Evolutionary conservation across 2,888 invertebrate species (phyloP).

Genomic region (Polydrusus tereticollis): DNA sequence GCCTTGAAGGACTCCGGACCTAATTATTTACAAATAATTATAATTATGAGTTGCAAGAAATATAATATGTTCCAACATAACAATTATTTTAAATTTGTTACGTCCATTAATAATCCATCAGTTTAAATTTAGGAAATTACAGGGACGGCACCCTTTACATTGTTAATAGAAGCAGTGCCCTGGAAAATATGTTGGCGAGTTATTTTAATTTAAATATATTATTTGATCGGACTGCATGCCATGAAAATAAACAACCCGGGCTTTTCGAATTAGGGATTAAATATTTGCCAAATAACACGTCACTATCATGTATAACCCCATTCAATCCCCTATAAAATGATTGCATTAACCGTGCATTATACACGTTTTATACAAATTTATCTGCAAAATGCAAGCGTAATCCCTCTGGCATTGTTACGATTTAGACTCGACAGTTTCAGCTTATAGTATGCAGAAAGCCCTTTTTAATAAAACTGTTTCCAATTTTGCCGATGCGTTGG

Average conservation of each 20-base stretch:
- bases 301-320: constrained; percentile 23
- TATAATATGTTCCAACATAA: too few relatives aligned
- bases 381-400: constrained; percentile 35
- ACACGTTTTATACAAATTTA: constrained; percentile 27
- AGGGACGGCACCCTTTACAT: background rate
- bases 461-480: constrained; percentile 4
- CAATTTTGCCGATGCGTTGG: background rate
- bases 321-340: constrained; percentile 23
- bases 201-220: constrained; percentile 11
- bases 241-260: background rate
- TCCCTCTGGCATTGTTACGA: constrained; percentile 23
- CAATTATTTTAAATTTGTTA: too few relatives aligned
- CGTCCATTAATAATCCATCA: background rate
- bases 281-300: constrained; percentile 16
- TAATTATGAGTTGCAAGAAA: too few relatives aligned
- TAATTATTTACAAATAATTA: too few relatives aligned
- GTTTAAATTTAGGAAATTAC: background rate
- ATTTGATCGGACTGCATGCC: constrained; percentile 1
- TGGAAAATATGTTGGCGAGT: background rate
- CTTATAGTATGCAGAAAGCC: background rate
- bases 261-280: background rate
- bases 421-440: constrained; percentile 11
- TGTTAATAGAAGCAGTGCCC: background rate
- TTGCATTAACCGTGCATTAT: constrained; percentile 20
- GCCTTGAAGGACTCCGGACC: too few relatives aligned